These are phyloP conservation scores for Melopsittacus undulatus DNA, from an alignment of 2,797 vertebrate genomes.

Conservation along the genomic window DNA sequence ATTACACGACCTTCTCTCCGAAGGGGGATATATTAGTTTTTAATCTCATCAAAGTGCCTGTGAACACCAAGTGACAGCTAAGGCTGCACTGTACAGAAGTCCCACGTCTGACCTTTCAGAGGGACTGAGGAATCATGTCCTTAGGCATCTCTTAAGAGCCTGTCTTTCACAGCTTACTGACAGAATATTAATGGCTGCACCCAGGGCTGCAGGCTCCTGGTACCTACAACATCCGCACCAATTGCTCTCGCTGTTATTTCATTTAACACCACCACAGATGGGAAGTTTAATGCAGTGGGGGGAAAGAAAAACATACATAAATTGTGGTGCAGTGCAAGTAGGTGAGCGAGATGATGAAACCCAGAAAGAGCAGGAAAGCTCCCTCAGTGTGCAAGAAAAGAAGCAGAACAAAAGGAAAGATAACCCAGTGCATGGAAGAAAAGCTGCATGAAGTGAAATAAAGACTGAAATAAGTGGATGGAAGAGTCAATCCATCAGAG, in stretches of 20 bases:
- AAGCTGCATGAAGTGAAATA: not conserved
- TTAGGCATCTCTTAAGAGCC: not conserved
- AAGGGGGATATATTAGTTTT: not conserved
- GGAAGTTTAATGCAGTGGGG: not conserved
- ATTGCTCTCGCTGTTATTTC: not conserved
- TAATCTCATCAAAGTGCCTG: not conserved
- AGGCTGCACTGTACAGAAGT: not conserved
- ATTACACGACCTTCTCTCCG: not conserved
- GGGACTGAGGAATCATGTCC: not conserved
- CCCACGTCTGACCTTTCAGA: not conserved
- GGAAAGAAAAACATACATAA: not conserved
- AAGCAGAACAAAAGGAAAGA: not conserved
- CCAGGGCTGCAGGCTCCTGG: not conserved
- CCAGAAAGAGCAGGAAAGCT: not conserved
- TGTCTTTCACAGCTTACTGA: not conserved
- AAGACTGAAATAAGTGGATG: not conserved
- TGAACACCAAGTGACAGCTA: not conserved
- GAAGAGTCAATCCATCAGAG: not conserved
- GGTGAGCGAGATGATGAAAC: not conserved
- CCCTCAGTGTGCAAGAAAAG: rapidly evolving
- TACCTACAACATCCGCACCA: not conserved
- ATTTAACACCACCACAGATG: not conserved
- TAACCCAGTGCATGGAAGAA: not conserved
- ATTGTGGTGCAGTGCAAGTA: not conserved
- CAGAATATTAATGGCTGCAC: not conserved